Conservation (phyloP, 2,888 invertebrate species). For the Argyra leucocephala region DNA sequence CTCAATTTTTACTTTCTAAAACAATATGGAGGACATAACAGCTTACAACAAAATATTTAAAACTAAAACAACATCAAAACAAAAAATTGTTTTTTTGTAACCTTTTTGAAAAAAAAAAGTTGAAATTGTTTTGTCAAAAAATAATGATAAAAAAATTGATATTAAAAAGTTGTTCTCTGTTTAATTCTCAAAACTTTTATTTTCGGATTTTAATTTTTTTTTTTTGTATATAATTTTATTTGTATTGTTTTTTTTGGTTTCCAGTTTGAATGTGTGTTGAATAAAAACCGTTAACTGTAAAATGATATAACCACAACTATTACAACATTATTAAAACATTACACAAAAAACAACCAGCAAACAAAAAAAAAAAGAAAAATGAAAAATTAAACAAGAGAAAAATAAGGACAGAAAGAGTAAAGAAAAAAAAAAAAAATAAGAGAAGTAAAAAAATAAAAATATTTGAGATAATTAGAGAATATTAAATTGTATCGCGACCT, state of each 20-base stretch:
- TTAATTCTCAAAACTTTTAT: too few relatives aligned
- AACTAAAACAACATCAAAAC: not conserved
- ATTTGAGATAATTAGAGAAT: too few relatives aligned
- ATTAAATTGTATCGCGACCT: too few relatives aligned
- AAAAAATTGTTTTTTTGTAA: constrained; percentile 7
- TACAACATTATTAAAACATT: not conserved
- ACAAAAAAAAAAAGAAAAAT: not conserved
- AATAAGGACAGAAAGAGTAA: too few relatives aligned
- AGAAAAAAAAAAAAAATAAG: too few relatives aligned
- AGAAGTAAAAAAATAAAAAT: too few relatives aligned
- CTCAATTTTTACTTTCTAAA: too few relatives aligned
- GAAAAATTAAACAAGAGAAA: not conserved
- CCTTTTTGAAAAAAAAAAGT: not conserved
- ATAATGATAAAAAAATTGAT: not conserved
- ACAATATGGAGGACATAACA: constrained; percentile 8
- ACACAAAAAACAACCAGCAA: not conserved
- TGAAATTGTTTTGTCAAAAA: not conserved
- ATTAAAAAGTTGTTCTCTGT: not conserved
- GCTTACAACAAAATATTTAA: not conserved
- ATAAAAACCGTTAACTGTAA: not conserved
- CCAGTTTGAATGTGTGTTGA: not conserved
- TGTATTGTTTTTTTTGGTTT: too few relatives aligned
- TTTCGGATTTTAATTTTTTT: too few relatives aligned
- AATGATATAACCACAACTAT: not conserved
- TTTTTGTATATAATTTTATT: too few relatives aligned